Evolutionary conservation across 2,888 invertebrate species (phyloP).

Genomic region (Meandrusa payeni): DNA sequence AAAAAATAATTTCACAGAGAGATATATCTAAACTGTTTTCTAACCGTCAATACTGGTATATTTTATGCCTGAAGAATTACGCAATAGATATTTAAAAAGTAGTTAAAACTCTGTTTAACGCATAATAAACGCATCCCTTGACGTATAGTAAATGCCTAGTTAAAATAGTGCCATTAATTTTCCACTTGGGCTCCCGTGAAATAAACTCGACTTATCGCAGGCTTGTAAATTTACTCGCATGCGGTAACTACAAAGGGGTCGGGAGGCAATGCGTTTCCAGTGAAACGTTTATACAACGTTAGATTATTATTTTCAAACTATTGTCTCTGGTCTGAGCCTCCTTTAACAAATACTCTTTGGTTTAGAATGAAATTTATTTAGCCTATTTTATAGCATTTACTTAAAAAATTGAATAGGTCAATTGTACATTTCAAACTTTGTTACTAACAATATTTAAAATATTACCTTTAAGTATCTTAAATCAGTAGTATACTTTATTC

Average conservation of each 20-base stretch:
- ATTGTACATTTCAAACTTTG: too few relatives aligned
- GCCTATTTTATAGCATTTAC: too few relatives aligned
- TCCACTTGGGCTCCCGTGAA: slow-evolving; percentile 22
- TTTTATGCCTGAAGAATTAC: too few relatives aligned
- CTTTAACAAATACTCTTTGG: background rate
- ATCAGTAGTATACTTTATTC: too few relatives aligned
- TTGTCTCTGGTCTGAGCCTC: slow-evolving; percentile 6
- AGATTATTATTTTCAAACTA: slow-evolving; percentile 12
- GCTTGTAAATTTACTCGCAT: slow-evolving; percentile 36
- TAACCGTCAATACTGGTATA: too few relatives aligned
- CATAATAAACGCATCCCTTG: slow-evolving; percentile 8
- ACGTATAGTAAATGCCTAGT: slow-evolving; percentile 17
- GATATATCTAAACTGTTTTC: too few relatives aligned
- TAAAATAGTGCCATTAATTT: slow-evolving; percentile 24
- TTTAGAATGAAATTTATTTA: too few relatives aligned
- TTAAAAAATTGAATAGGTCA: too few relatives aligned
- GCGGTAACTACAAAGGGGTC: slow-evolving; percentile 33
- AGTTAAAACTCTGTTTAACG: slow-evolving; percentile 5
- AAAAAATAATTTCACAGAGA: too few relatives aligned
- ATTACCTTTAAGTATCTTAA: too few relatives aligned
- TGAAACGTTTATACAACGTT: slow-evolving; percentile 20
- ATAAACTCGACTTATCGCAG: slow-evolving; percentile 34
- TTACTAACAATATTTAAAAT: too few relatives aligned
- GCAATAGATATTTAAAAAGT: too few relatives aligned
- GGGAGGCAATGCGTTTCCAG: slow-evolving; percentile 28